Conservation (phyloP, 1,140 invertebrate species). For the Dendroctonus ponderosae region DNA sequence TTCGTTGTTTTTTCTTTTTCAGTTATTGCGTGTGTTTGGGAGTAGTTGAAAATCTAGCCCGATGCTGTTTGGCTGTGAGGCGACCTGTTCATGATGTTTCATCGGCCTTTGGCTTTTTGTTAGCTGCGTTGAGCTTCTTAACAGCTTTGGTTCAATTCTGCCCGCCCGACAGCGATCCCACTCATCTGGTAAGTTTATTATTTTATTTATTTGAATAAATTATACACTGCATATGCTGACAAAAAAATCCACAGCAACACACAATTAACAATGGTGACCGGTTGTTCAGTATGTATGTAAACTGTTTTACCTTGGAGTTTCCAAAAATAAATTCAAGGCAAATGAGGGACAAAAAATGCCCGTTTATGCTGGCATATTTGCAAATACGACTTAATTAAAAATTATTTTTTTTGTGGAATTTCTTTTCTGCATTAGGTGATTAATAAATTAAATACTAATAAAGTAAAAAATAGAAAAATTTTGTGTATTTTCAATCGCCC, state of each 20-base stretch:
- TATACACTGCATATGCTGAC: not conserved
- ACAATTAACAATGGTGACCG: too few species aligned
- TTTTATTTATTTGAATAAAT: conserved; percentile 6
- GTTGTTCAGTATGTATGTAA: not conserved
- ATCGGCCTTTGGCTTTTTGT: conserved; percentile 47
- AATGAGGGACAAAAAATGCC: too few species aligned
- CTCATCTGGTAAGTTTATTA: conserved; percentile 45
- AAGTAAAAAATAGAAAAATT: too few species aligned
- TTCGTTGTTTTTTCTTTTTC: conserved; percentile 45
- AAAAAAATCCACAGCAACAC: too few species aligned
- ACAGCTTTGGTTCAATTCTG: conserved; percentile 55
- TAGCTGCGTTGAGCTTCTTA: conserved; percentile 58
- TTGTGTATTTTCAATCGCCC: too few species aligned
- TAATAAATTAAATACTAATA: too few species aligned
- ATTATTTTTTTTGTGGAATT: too few species aligned
- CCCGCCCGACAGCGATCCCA: conserved; percentile 48
- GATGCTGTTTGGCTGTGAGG: conserved; percentile 62
- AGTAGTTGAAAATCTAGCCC: conserved; percentile 64
- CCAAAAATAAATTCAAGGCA: too few species aligned
- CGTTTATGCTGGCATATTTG: too few species aligned
- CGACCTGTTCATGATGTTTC: conserved; percentile 61
- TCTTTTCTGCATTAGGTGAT: too few species aligned
- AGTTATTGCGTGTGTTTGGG: conserved; percentile 69
- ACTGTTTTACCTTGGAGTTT: too few species aligned
- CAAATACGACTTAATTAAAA: too few species aligned